These are phyloP conservation scores for Protosalanx chinensis DNA, from an alignment of 2,797 vertebrate genomes.

Conservation along the genomic window DNA sequence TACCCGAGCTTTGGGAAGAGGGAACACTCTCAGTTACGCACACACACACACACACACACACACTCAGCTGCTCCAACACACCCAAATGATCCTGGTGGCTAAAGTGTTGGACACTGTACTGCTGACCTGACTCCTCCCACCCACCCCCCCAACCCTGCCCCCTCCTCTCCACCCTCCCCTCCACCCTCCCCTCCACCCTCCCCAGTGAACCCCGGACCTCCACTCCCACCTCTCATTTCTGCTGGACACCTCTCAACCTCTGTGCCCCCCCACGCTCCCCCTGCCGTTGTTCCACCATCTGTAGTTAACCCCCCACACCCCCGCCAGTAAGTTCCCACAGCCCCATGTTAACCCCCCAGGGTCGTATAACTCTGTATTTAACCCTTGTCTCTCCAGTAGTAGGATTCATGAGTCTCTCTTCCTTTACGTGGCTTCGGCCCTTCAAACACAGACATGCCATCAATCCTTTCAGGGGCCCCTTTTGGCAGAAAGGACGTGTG, in stretches of 20 bases:
- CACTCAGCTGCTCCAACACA: background rate
- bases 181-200: background rate
- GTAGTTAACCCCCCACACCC: no score
- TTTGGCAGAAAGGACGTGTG: background rate
- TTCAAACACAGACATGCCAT: background rate
- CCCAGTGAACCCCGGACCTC: no score
- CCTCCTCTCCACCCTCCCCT: background rate
- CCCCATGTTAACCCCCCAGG: background rate
- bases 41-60: background rate
- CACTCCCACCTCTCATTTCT: no score
- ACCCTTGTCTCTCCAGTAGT: background rate
- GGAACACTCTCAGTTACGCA: background rate
- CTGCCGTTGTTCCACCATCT: no score
- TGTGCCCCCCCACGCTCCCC: no score
- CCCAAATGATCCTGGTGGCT: background rate
- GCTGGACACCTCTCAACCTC: no score
- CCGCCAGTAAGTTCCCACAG: background rate
- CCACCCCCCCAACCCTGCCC: background rate
- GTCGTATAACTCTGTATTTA: background rate
- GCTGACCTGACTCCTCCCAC: background rate
- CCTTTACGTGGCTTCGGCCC: background rate
- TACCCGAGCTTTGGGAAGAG: background rate
- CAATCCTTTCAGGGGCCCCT: background rate
- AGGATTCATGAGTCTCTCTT: background rate
- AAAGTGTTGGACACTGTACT: background rate